These are phyloP conservation scores for Cyclura pinguis DNA, from an alignment of 2,797 vertebrate genomes.

Conservation along the genomic window DNA sequence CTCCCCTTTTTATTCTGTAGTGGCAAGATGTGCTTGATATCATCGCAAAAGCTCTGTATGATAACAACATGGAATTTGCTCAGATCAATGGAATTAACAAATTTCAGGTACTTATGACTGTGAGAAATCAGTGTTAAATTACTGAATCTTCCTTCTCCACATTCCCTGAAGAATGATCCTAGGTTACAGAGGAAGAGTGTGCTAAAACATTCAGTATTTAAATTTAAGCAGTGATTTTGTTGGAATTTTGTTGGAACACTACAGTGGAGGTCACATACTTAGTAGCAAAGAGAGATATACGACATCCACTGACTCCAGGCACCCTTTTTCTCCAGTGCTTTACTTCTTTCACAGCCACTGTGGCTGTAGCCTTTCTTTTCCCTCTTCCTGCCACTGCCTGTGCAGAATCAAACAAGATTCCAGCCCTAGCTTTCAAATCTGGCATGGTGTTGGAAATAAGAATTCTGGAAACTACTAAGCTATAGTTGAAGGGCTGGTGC, in stretches of 20 bases:
- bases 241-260: neutral
- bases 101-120: conserved; percentile 89
- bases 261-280: too few relatives aligned
- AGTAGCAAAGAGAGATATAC: too few relatives aligned
- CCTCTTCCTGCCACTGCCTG: too few relatives aligned
- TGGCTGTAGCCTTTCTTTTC: too few relatives aligned
- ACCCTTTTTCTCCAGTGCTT: too few relatives aligned
- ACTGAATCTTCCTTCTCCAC: conserved; percentile 11
- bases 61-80: conserved; percentile 97
- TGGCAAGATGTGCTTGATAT: conserved; percentile 98
- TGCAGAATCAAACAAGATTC: neutral
- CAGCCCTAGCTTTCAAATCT: neutral
- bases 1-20: conserved; percentile 80
- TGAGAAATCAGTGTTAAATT: conserved; percentile 33
- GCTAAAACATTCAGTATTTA: conserved; percentile 32
- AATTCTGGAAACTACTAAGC: neutral
- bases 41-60: conserved; percentile 96
- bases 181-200: conserved; percentile 16
- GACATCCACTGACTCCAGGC: neutral
- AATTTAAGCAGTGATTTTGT: conserved; percentile 1
- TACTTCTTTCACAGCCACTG: neutral
- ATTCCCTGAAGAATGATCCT: conserved; percentile 30
- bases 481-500: neutral
- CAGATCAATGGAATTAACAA: conserved; percentile 97
- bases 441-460: neutral